Conservation (phyloP, 2,888 invertebrate genomes). For the Heliconius ismenius region DNA sequence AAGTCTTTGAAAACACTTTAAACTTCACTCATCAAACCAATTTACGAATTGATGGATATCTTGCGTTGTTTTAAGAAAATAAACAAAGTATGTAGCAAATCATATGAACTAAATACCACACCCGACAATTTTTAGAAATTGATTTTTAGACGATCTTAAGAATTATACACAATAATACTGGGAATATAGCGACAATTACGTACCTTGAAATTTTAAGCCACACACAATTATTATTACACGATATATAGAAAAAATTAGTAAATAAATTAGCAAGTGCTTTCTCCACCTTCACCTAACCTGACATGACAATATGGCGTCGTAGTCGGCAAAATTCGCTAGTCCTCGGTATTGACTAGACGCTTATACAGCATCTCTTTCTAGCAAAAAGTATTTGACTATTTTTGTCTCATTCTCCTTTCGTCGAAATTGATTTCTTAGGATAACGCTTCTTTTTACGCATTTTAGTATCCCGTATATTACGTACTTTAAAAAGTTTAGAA, state of each 20-base stretch:
- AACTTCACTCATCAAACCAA: slow-evolving; percentile 47
- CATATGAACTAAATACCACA: slow-evolving; percentile 74
- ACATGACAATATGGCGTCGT: slow-evolving; percentile 77
- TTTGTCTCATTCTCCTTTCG: slow-evolving; percentile 28
- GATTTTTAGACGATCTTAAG: slow-evolving; percentile 42
- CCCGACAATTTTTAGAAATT: slow-evolving; percentile 61
- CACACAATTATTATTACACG: slow-evolving; percentile 51
- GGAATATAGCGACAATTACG: slow-evolving; percentile 41
- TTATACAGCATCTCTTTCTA: slow-evolving; percentile 47
- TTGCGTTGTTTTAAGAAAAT: slow-evolving; percentile 65
- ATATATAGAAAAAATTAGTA: slow-evolving; percentile 53
- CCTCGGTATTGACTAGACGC: slow-evolving; percentile 50
- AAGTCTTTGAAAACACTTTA: slow-evolving; percentile 51
- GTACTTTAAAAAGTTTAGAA: neutral
- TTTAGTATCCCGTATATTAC: neutral
- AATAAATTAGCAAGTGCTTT: slow-evolving; percentile 51
- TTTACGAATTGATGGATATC: slow-evolving; percentile 54
- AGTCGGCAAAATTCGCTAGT: slow-evolving; percentile 54
- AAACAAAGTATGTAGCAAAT: slow-evolving; percentile 62
- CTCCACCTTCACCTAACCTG: slow-evolving; percentile 67
- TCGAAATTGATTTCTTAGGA: slow-evolving; percentile 4
- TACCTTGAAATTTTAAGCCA: slow-evolving; percentile 61
- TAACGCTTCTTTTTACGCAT: slow-evolving; percentile 36
- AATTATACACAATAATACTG: slow-evolving; percentile 13
- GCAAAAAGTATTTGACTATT: neutral